Conservation (phyloP, 2,113 vertebrate genomes). For the Beaufortia kweichowensis region DNA sequence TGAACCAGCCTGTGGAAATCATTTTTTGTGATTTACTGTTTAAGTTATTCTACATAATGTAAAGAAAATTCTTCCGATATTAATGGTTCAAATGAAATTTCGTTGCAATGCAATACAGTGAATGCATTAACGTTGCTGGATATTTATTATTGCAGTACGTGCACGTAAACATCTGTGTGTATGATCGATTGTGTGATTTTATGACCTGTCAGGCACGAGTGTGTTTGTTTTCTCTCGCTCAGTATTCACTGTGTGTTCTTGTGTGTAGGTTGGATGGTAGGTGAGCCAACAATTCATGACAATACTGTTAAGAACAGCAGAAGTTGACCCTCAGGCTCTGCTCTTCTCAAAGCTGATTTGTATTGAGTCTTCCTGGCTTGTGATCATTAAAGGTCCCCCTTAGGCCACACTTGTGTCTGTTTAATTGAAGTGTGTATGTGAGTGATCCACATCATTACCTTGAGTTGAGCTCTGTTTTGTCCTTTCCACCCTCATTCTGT, state of each 20-base stretch:
- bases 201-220: background rate
- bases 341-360: slow-evolving; percentile 57
- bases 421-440: slow-evolving; percentile 53
- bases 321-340: slow-evolving; percentile 44
- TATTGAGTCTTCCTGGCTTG: slow-evolving; percentile 50
- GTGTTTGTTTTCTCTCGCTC: slow-evolving; percentile 12
- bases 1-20: too few relatives aligned
- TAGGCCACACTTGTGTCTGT: slow-evolving; percentile 50
- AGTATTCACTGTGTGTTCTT: slow-evolving; percentile 25
- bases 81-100: too few relatives aligned
- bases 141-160: background rate
- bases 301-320: slow-evolving; percentile 32
- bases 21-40: too few relatives aligned
- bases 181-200: slow-evolving; percentile 18
- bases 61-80: too few relatives aligned
- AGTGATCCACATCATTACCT: slow-evolving; percentile 51
- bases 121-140: background rate
- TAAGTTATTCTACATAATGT: too few relatives aligned
- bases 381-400: slow-evolving; percentile 54
- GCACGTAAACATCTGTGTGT: background rate
- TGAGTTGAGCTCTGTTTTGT: slow-evolving; percentile 38
- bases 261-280: slow-evolving; percentile 20
- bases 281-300: slow-evolving; percentile 11
- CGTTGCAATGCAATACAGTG: too few relatives aligned
- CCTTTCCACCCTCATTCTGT: slow-evolving; percentile 38